phyloP scores from a whole-genome alignment of 2,113 vertebrate species.

The Hippocampus comes region DNA sequence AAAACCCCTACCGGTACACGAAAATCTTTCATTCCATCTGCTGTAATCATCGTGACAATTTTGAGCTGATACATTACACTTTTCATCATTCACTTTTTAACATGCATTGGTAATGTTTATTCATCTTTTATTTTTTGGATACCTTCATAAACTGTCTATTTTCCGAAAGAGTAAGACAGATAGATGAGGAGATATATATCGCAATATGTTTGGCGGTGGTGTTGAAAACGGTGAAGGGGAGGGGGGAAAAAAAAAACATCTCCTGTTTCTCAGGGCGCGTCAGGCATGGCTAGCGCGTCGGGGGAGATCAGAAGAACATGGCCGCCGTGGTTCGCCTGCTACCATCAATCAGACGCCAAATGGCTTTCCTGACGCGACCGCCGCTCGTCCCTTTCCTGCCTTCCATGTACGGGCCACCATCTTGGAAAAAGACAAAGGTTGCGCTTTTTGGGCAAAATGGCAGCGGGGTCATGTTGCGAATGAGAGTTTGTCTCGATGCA shows the following conservation, averaged over 20 bases:
- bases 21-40: no score
- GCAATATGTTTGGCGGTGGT: slow-evolving; percentile 44
- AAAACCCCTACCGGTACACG: no score
- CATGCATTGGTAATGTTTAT: no score
- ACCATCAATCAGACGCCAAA: slow-evolving; percentile 74
- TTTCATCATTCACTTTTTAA: no score
- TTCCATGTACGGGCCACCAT: slow-evolving; percentile 69
- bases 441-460: slow-evolving; percentile 22
- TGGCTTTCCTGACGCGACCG: slow-evolving; percentile 70
- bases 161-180: slow-evolving; percentile 53
- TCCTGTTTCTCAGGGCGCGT: slow-evolving; percentile 59
- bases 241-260: slow-evolving; percentile 48
- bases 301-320: slow-evolving; percentile 63
- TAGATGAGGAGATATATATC: slow-evolving; percentile 46
- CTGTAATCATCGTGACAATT: no score
- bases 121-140: background rate
- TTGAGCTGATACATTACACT: no score
- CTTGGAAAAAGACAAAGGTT: slow-evolving; percentile 54
- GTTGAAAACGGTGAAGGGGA: slow-evolving; percentile 36
- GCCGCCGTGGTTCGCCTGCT: slow-evolving; percentile 67
- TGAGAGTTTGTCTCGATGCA: slow-evolving; percentile 64
- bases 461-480: slow-evolving; percentile 55
- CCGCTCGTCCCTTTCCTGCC: slow-evolving; percentile 67
- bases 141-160: slow-evolving; percentile 31
- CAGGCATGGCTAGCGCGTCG: slow-evolving; percentile 58